Evolutionary conservation across 2,888 invertebrate species (phyloP).

Genomic region (Xestobium rufovillosum): DNA sequence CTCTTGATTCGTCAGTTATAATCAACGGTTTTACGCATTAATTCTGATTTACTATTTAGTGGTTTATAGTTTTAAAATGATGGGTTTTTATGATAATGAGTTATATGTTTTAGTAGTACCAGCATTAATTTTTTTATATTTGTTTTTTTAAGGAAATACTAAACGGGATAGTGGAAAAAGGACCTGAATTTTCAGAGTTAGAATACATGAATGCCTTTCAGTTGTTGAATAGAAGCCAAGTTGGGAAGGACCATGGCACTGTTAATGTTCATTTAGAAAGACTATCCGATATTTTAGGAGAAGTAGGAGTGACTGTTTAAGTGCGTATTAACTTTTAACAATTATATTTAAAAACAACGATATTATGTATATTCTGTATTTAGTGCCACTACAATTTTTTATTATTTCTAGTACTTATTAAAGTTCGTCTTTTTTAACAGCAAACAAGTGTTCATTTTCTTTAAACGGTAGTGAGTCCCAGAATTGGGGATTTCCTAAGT

Average conservation of each 20-base stretch:
- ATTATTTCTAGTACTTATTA: constrained; percentile 10
- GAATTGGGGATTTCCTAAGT: constrained; percentile 52
- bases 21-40: no score
- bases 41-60: no score
- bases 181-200: constrained; percentile 78
- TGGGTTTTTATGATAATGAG: no score
- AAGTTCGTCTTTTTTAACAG: constrained; percentile 24
- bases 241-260: constrained; percentile 46
- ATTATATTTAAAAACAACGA: constrained; percentile 7
- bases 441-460: constrained; percentile 50
- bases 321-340: constrained; percentile 8
- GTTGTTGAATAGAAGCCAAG: constrained; percentile 58
- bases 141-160: constrained; percentile 65
- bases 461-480: constrained; percentile 55
- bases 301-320: constrained; percentile 73
- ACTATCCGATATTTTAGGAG: constrained; percentile 77
- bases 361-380: constrained; percentile 6
- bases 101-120: no score
- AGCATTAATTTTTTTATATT: no score
- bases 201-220: constrained; percentile 84
- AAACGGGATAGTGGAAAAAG: constrained; percentile 74
- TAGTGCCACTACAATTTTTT: constrained; percentile 1
- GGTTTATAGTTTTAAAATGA: no score
- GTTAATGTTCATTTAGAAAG: constrained; percentile 66
- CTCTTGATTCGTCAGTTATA: no score